Evolutionary conservation across 2,113 vertebrate species (phyloP).

Genomic region (Scartelaos histophorus): DNA sequence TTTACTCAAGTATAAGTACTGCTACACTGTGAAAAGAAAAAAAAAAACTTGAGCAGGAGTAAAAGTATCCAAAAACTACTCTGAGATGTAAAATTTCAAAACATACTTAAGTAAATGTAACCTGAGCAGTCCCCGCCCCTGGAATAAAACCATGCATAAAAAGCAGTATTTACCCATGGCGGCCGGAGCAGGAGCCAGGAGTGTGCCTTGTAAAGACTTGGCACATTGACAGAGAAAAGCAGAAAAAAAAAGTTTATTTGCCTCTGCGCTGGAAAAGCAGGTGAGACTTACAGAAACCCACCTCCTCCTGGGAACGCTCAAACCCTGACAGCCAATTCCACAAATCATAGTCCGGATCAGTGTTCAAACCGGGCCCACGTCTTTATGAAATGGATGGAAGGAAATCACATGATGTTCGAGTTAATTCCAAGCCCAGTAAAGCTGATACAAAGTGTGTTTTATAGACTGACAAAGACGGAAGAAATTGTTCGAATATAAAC

Average conservation of each 20-base stretch:
- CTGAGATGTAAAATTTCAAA: too few relatives aligned
- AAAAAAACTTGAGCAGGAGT: too few relatives aligned
- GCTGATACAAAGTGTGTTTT: neutral
- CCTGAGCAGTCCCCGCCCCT: too few relatives aligned
- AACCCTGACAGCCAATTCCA: constrained; percentile 11
- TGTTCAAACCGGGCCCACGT: neutral
- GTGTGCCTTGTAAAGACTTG: constrained; percentile 42
- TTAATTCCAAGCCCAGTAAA: neutral
- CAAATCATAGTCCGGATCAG: constrained; percentile 5
- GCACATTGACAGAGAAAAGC: constrained; percentile 32
- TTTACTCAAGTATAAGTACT: too few relatives aligned
- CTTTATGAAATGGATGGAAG: neutral
- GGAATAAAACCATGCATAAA: constrained; percentile 30
- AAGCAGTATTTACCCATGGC: constrained; percentile 26
- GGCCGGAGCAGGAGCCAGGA: constrained; percentile 33
- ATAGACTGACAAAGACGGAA: neutral
- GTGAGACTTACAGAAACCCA: constrained; percentile 44
- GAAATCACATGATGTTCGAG: neutral
- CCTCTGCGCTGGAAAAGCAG: constrained; percentile 51
- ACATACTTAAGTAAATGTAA: too few relatives aligned
- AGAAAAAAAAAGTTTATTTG: constrained; percentile 45
- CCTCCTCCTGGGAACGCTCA: constrained; percentile 38
- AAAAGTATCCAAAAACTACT: too few relatives aligned
- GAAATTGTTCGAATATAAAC: neutral
- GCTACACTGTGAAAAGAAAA: too few relatives aligned